These are phyloP conservation scores for Tonatia bakeri DNA, from an alignment of 2,113 vertebrate species.

Conservation along the genomic window DNA sequence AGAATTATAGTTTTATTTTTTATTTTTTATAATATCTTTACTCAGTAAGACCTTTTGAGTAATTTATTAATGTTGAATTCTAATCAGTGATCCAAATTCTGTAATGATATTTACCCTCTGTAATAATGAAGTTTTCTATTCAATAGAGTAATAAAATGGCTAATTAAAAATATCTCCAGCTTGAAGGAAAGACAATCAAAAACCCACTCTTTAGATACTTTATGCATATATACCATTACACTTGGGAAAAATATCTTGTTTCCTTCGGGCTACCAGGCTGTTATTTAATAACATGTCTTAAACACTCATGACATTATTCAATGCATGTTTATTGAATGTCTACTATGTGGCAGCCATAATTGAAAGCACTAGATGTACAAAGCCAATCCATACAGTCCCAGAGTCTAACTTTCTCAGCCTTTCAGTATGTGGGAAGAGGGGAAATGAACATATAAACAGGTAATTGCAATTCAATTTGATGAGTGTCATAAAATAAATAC, in stretches of 20 bases:
- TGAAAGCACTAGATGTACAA: not conserved
- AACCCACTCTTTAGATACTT: not conserved
- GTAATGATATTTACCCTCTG: not conserved
- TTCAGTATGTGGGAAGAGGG: not conserved
- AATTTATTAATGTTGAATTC: not conserved
- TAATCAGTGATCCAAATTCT: not conserved
- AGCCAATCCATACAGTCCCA: not conserved
- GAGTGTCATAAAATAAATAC: not conserved
- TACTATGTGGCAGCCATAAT: not conserved
- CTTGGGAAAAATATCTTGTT: not conserved
- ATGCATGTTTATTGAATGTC: not conserved
- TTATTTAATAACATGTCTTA: not conserved
- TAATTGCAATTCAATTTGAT: not conserved
- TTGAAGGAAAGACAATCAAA: constrained; percentile 2
- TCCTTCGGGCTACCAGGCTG: not conserved
- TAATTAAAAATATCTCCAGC: not conserved
- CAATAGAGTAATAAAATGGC: not conserved
- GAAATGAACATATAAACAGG: not conserved
- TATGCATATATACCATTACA: not conserved
- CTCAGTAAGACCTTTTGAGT: not conserved
- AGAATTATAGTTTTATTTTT: not conserved
- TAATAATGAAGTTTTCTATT: not conserved
- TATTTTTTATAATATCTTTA: not conserved
- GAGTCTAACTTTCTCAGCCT: not conserved
- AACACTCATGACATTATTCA: not conserved